Evolutionary conservation across 2,797 vertebrate species (phyloP).

Genomic region (Paramormyrops hopkinsi): DNA sequence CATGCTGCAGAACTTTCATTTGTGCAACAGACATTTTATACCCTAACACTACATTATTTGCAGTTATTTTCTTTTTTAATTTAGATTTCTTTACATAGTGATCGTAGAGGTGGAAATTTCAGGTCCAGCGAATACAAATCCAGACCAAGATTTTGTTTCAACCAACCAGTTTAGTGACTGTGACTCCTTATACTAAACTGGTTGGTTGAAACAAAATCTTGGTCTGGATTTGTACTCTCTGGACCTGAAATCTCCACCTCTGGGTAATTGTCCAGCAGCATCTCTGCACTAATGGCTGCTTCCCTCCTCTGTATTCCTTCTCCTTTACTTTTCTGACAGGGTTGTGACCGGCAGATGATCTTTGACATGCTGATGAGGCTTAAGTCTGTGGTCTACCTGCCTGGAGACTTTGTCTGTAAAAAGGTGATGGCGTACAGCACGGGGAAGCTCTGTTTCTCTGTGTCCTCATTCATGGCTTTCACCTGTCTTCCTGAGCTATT

Average conservation of each 20-base stretch:
- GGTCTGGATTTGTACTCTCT: background rate
- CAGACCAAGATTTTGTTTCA: background rate
- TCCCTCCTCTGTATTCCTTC: background rate
- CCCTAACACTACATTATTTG: background rate
- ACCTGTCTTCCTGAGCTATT: background rate
- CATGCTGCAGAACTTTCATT: background rate
- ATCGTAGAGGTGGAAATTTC: background rate
- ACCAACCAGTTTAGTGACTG: background rate
- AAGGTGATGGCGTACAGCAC: slow-evolving; percentile 61
- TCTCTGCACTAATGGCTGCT: background rate
- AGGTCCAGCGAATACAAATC: background rate
- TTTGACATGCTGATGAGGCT: slow-evolving; percentile 91
- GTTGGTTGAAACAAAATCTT: background rate
- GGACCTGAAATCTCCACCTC: background rate
- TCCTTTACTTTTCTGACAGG: slow-evolving; percentile 56
- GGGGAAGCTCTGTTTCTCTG: background rate
- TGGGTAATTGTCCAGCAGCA: background rate
- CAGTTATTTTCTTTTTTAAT: background rate
- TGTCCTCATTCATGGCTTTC: background rate
- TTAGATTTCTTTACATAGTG: background rate
- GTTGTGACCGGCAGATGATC: slow-evolving; percentile 94
- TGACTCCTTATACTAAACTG: background rate
- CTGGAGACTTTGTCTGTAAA: slow-evolving; percentile 89
- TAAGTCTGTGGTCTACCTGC: slow-evolving; percentile 87
- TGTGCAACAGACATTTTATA: background rate